Evolutionary conservation across 2,113 vertebrate species (phyloP).

Genomic region (Ginglymostoma cirratum): DNA sequence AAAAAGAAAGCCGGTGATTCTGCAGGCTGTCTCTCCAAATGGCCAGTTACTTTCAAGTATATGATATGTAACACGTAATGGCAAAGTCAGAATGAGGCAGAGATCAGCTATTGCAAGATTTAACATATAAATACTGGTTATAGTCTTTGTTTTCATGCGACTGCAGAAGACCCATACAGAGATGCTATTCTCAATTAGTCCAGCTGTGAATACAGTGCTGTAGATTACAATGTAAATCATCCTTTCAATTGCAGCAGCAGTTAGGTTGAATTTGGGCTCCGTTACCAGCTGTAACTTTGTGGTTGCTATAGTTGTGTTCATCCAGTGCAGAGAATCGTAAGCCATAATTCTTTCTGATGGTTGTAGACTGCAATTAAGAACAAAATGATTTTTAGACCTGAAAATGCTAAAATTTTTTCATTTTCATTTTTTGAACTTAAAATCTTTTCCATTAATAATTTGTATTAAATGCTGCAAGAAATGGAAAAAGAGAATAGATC

Average conservation of each 20-base stretch:
- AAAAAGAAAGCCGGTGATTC: constrained; percentile 57
- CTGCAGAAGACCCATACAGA: constrained; percentile 18
- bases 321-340: background rate
- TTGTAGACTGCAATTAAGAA: background rate
- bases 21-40: constrained; percentile 51
- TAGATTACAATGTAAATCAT: constrained; percentile 27
- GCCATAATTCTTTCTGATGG: background rate
- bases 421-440: background rate
- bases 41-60: constrained; percentile 50
- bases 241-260: background rate
- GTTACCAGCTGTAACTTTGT: background rate
- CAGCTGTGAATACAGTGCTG: constrained; percentile 27
- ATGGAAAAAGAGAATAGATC: background rate
- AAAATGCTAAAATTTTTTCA: background rate
- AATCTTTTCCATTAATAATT: background rate
- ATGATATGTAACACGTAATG: constrained; percentile 58
- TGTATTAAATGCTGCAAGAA: background rate
- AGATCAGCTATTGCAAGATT: constrained; percentile 58
- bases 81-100: constrained; percentile 54
- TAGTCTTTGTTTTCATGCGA: constrained; percentile 25
- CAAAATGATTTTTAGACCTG: background rate
- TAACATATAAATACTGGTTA: constrained; percentile 19
- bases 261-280: background rate
- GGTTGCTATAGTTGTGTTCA: background rate
- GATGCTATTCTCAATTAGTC: constrained; percentile 23